phyloP scores from a whole-genome alignment of 2,797 vertebrate genomes.

The Chelonia mydas region DNA sequence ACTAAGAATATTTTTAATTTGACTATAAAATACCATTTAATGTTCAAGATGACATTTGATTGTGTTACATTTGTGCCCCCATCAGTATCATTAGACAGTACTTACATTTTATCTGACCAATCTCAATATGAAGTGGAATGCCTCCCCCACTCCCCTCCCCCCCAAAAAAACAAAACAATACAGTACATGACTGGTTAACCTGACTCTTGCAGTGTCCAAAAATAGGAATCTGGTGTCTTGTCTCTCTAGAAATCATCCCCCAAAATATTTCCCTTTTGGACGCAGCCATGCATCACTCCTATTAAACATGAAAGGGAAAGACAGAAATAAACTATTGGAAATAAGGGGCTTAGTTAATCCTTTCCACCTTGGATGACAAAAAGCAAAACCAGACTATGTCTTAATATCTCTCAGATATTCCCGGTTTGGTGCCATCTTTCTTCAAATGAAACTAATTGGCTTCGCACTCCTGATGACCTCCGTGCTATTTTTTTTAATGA shows the following conservation, averaged over 20 bases:
- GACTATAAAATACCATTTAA: neutral
- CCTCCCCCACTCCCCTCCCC: too few relatives aligned
- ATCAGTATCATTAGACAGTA: neutral
- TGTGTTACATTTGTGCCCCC: neutral
- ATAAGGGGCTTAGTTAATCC: neutral
- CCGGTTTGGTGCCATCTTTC: neutral
- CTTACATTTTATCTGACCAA: neutral
- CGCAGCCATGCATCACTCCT: neutral
- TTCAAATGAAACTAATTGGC: neutral
- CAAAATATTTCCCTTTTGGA: neutral
- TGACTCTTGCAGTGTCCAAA: neutral
- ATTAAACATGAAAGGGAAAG: neutral
- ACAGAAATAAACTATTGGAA: neutral
- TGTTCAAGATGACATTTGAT: neutral
- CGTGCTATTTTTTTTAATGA: neutral
- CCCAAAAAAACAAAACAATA: too few relatives aligned
- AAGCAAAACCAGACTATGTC: neutral
- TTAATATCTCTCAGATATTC: neutral
- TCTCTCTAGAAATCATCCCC: neutral
- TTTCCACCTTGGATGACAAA: neutral
- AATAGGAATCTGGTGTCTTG: neutral
- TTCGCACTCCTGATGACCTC: neutral
- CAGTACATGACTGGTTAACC: neutral
- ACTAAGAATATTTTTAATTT: neutral
- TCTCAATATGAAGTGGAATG: neutral